Conservation (phyloP, 2,888 invertebrate species). For the Sinodicranocentrus sp. region DNA sequence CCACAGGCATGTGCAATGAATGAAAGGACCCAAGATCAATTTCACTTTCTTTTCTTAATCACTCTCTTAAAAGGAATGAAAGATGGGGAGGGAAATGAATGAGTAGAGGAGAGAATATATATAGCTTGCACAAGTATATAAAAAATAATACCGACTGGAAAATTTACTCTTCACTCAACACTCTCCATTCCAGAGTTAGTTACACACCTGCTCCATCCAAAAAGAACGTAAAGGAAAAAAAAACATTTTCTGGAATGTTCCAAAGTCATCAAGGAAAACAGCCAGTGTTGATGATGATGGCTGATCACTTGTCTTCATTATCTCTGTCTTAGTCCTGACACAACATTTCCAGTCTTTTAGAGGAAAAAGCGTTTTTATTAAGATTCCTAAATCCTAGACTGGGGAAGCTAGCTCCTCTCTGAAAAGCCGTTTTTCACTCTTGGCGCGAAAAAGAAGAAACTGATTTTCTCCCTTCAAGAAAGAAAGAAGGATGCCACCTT, state of each 20-base stretch:
- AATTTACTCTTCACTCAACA: too few species aligned
- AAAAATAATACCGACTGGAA: background rate
- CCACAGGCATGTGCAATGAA: background rate
- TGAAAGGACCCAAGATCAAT: slow-evolving; percentile 25
- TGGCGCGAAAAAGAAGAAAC: background rate
- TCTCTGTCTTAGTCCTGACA: slow-evolving; percentile 36
- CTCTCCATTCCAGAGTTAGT: background rate
- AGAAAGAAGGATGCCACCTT: too few species aligned
- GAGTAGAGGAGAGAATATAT: background rate
- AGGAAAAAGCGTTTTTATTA: background rate
- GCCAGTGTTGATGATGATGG: slow-evolving; percentile 39
- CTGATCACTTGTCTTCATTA: slow-evolving; percentile 60
- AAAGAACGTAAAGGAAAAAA: slow-evolving; percentile 1
- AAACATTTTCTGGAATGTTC: too few species aligned
- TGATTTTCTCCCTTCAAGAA: background rate
- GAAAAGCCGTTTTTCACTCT: too few species aligned
- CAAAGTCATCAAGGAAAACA: slow-evolving; percentile 29
- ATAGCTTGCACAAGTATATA: background rate
- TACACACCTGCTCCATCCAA: slow-evolving; percentile 10
- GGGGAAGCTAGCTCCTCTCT: too few species aligned
- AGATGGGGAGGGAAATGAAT: background rate
- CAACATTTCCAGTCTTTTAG: slow-evolving; percentile 11
- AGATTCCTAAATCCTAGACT: too few species aligned
- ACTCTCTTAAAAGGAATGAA: background rate
- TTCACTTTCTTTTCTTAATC: slow-evolving; percentile 40